Percentiles rank a stretch among this genome's conserved stretches.
These are phyloP conservation scores for Arctopsyche grandis DNA, from an alignment of 1,140 invertebrate genomes.

Conservation along the genomic window DNA sequence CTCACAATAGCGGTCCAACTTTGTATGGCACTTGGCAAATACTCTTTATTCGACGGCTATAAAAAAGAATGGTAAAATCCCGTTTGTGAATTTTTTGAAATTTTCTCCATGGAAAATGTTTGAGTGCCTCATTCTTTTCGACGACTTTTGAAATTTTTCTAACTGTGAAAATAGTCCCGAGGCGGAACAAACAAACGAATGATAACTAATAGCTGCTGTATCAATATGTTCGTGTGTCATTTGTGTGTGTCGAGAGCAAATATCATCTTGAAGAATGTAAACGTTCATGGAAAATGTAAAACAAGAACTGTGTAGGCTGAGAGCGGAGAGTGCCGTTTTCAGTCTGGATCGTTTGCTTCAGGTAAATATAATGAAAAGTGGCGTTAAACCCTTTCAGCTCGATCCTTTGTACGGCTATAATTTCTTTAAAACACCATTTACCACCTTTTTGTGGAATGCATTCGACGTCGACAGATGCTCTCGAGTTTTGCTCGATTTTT, in stretches of 20 bases:
- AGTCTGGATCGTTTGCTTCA: background rate
- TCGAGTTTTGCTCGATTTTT: background rate
- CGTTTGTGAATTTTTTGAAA: slow-evolving; percentile 3
- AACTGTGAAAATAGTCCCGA: background rate
- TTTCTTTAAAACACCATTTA: slow-evolving; percentile 31
- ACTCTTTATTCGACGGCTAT: background rate
- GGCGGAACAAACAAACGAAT: background rate
- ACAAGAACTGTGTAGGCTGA: background rate
- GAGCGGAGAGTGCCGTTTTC: background rate
- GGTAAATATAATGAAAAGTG: slow-evolving; percentile 23
- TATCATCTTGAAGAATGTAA: background rate
- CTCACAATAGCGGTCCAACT: slow-evolving; percentile 28
- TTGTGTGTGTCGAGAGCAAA: background rate
- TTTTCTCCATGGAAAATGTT: background rate
- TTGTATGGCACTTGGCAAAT: slow-evolving; percentile 39
- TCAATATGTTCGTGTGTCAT: background rate
- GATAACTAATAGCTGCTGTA: background rate
- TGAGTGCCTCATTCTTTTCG: background rate
- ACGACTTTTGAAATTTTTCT: background rate
- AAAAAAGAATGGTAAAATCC: background rate
- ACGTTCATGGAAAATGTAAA: background rate
- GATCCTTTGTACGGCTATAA: slow-evolving; percentile 22
- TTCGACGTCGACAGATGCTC: background rate
- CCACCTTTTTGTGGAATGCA: background rate
- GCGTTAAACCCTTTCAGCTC: background rate